Evolutionary conservation across 2,797 vertebrate species (phyloP).

Genomic region (Thripadectes ignobilis): DNA sequence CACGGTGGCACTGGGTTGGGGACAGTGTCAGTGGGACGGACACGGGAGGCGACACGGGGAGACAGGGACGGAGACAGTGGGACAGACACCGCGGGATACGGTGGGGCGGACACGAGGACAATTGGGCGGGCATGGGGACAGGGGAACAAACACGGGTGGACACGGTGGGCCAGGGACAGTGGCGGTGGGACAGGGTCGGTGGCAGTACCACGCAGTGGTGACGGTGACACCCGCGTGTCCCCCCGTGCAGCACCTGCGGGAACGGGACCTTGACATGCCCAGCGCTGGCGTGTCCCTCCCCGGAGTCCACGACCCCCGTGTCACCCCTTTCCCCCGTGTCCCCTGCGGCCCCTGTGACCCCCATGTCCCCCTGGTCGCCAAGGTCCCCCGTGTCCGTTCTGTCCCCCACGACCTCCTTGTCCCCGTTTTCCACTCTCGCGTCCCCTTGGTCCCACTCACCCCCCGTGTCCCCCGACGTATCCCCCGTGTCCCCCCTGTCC

Average conservation of each 20-base stretch:
- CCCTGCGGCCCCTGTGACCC: no score
- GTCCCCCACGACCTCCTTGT: neutral
- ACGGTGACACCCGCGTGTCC: neutral
- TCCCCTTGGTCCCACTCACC: neutral
- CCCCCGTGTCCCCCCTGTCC: neutral
- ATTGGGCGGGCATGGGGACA: neutral
- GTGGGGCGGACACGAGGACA: neutral
- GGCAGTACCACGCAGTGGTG: fast-evolving
- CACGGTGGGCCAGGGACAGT: neutral
- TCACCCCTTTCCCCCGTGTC: conserved; percentile 74
- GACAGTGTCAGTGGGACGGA: no score
- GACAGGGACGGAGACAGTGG: neutral
- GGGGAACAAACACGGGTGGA: neutral
- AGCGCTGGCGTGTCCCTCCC: conserved; percentile 75
- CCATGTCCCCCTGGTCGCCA: conserved; percentile 75
- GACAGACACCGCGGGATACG: no score
- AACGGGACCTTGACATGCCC: conserved; percentile 84
- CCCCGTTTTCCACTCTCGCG: neutral
- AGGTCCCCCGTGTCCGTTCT: neutral
- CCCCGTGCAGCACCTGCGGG: conserved; percentile 79
- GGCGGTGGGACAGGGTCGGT: fast-evolving
- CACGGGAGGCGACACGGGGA: neutral
- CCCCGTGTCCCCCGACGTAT: neutral
- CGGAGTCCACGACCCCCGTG: neutral
- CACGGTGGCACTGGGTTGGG: neutral